Conservation (phyloP, 2,797 vertebrate species). For the Petrocephalus sullivani region DNA sequence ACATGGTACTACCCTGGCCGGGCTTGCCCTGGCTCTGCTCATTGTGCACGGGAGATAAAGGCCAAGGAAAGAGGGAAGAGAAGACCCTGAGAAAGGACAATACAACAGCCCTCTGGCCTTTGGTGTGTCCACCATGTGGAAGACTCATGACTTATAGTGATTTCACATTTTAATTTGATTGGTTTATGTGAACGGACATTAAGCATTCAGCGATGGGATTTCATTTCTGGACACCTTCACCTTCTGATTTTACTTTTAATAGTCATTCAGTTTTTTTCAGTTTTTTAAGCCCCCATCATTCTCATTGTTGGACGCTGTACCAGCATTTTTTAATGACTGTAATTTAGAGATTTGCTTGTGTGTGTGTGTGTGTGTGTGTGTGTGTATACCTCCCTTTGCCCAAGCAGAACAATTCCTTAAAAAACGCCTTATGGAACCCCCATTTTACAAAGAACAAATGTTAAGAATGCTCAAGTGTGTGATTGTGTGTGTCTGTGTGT, state of each 20-base stretch:
- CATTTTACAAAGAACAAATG: neutral
- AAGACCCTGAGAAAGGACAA: constrained; percentile 57
- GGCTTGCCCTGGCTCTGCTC: constrained; percentile 54
- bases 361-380: constrained; percentile 20
- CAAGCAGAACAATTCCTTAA: neutral
- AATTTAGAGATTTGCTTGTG: constrained; percentile 25
- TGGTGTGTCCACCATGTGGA: constrained; percentile 53
- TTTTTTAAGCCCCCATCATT: neutral
- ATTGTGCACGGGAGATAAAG: constrained; percentile 61
- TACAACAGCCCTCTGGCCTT: constrained; percentile 65
- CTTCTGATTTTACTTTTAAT: neutral
- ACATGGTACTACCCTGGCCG: constrained; percentile 50
- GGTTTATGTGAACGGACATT: constrained; percentile 54
- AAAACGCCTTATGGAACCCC: neutral
- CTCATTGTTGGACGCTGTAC: neutral
- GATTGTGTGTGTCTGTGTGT: neutral
- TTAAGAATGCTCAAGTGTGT: neutral
- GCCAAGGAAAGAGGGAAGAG: constrained; percentile 43
- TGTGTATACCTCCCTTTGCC: neutral
- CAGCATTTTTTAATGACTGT: constrained; percentile 28
- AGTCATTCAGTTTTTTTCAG: neutral
- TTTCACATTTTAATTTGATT: constrained; percentile 63
- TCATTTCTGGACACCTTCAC: constrained; percentile 31
- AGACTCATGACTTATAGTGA: constrained; percentile 63
- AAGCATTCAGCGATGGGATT: constrained; percentile 52